A percentile compares a stretch with the other conserved stretches of the same genome.
Evolutionary conservation across 2,113 vertebrate genomes (phyloP).

Genomic region (Sphyrna mokarran): DNA sequence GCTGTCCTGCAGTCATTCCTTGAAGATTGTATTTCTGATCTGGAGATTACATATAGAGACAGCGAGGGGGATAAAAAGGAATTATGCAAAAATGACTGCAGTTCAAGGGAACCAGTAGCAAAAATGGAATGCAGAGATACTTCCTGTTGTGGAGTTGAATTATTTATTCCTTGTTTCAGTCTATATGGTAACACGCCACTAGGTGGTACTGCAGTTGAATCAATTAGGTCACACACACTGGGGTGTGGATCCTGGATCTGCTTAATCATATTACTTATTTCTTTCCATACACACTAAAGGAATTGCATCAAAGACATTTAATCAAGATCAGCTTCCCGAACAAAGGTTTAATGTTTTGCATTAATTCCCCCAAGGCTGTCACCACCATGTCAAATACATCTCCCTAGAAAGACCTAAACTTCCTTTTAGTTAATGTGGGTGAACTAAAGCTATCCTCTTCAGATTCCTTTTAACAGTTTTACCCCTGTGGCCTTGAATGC

Average conservation of each 20-base stretch:
- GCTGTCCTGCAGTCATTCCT: neutral
- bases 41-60: neutral
- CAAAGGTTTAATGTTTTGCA: neutral
- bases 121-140: neutral
- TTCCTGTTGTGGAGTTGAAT: neutral
- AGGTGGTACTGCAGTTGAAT: constrained; percentile 19
- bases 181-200: neutral
- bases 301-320: neutral
- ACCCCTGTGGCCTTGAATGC: neutral
- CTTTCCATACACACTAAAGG: neutral
- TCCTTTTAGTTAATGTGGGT: neutral
- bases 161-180: neutral
- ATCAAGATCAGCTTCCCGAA: neutral
- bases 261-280: neutral
- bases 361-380: neutral
- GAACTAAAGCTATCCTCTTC: neutral
- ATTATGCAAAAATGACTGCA: neutral
- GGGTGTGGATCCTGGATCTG: neutral
- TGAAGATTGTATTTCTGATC: neutral
- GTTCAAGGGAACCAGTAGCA: neutral
- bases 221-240: neutral
- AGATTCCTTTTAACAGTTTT: neutral
- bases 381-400: neutral
- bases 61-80: neutral
- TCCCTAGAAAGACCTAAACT: neutral